phyloP scores from a whole-genome alignment of 2,797 vertebrate genomes.

The Acrossocheilus fasciatus region DNA sequence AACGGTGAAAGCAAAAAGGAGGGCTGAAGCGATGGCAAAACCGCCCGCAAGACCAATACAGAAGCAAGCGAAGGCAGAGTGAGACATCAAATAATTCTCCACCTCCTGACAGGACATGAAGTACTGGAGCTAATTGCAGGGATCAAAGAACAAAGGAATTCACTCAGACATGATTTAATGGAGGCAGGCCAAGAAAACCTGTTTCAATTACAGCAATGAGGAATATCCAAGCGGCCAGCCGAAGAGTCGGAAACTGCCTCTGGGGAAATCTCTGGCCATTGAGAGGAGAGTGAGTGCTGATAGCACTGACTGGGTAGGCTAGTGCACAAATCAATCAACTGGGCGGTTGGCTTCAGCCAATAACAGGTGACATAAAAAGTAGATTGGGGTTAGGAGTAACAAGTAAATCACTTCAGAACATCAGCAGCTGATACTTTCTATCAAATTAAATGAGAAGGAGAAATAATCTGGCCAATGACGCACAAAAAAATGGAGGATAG shows the following conservation, averaged over 20 bases:
- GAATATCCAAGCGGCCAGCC: constrained; percentile 55
- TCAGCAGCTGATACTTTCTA: constrained; percentile 17
- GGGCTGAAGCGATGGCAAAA: constrained; percentile 37
- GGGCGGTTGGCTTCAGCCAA: constrained; percentile 45
- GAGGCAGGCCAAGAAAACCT: constrained; percentile 63
- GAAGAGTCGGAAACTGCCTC: constrained; percentile 44
- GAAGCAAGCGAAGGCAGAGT: constrained; percentile 41
- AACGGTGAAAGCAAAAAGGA: constrained; percentile 8
- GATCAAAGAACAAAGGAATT: constrained; percentile 65
- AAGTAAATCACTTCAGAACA: constrained; percentile 50
- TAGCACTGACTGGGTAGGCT: constrained; percentile 53
- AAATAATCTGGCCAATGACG: constrained; percentile 43
- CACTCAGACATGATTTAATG: constrained; percentile 63
- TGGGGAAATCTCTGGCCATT: constrained; percentile 57
- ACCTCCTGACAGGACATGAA: constrained; percentile 56
- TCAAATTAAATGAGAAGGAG: constrained; percentile 29
- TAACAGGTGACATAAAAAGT: constrained; percentile 47
- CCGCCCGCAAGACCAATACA: constrained; percentile 26
- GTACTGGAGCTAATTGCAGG: constrained; percentile 64
- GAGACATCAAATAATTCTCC: constrained; percentile 64
- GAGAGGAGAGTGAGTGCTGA: constrained; percentile 45
- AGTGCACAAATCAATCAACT: constrained; percentile 53
- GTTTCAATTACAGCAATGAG: constrained; percentile 64
- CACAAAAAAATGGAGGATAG: not conserved
- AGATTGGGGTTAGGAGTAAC: constrained; percentile 26